Conservation (phyloP, 2,797 vertebrate species). For the Alauda arvensis region DNA sequence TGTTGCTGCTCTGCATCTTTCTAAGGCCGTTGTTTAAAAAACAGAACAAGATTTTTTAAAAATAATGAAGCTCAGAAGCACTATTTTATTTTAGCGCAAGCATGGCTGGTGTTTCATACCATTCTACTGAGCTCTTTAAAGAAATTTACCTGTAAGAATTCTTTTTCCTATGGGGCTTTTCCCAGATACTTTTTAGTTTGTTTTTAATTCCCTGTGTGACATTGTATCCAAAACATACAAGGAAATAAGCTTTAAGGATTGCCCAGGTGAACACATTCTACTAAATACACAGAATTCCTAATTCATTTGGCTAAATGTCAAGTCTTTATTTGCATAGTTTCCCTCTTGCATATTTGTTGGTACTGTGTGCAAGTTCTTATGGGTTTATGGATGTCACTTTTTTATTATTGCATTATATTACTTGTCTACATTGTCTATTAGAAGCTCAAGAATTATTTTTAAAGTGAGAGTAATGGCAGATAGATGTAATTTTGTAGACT, state of each 20-base stretch:
- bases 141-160: not conserved
- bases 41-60: not conserved
- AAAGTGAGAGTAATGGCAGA: not conserved
- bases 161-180: not conserved
- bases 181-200: not conserved
- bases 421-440: not conserved
- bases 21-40: not conserved
- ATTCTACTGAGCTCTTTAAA: not conserved
- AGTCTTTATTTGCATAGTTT: not conserved
- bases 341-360: not conserved
- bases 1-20: not conserved
- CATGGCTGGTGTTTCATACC: not conserved
- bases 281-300: not conserved
- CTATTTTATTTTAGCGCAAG: not conserved
- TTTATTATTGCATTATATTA: not conserved
- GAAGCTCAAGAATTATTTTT: not conserved
- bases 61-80: not conserved
- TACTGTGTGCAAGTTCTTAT: not conserved
- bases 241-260: not conserved
- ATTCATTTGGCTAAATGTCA: not conserved
- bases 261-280: not conserved
- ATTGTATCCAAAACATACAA: not conserved
- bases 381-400: not conserved
- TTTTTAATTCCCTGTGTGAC: not conserved
- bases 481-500: conserved; percentile 18